These are phyloP conservation scores for Drosophila mimica DNA, from an alignment of 2,888 invertebrate species.

Conservation along the genomic window DNA sequence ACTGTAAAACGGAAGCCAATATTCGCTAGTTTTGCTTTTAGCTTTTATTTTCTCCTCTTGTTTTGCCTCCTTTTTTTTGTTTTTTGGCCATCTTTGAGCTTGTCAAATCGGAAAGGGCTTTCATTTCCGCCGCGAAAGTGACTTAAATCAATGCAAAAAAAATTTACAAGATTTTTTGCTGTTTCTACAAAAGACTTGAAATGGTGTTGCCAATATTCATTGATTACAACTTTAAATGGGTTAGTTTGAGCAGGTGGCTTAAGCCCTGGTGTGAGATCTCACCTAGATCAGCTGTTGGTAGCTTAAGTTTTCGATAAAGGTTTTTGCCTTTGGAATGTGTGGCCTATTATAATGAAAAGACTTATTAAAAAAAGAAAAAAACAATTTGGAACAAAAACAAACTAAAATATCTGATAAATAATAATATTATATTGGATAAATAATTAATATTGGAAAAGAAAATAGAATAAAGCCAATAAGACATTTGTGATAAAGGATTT, in stretches of 20 bases:
- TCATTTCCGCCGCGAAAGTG: constrained; percentile 77
- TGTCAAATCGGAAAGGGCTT: constrained; percentile 79
- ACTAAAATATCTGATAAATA: not conserved
- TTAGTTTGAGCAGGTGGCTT: not conserved
- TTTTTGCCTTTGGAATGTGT: not conserved
- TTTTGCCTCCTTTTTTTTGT: constrained; percentile 40
- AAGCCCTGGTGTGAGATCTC: not conserved
- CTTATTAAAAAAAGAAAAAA: not conserved
- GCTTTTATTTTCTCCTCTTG: constrained; percentile 32
- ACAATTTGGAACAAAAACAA: not conserved
- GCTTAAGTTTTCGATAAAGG: not conserved
- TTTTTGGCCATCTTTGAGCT: constrained; percentile 66
- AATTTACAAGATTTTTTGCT: not conserved
- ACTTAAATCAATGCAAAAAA: constrained; percentile 29
- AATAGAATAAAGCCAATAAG: too few species aligned
- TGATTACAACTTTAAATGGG: not conserved
- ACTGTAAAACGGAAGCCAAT: constrained; percentile 65
- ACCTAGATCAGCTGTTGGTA: not conserved
- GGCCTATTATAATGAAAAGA: not conserved
- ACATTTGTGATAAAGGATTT: not conserved
- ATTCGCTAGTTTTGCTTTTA: constrained; percentile 53
- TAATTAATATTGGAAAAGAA: too few species aligned
- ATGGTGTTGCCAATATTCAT: not conserved
- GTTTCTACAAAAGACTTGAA: not conserved
- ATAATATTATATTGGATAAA: too few species aligned